Percentiles rank a stretch among this genome's conserved stretches.
phyloP scores from a whole-genome alignment of 1,140 invertebrate species.

The Holcopasites calliopsidis region DNA sequence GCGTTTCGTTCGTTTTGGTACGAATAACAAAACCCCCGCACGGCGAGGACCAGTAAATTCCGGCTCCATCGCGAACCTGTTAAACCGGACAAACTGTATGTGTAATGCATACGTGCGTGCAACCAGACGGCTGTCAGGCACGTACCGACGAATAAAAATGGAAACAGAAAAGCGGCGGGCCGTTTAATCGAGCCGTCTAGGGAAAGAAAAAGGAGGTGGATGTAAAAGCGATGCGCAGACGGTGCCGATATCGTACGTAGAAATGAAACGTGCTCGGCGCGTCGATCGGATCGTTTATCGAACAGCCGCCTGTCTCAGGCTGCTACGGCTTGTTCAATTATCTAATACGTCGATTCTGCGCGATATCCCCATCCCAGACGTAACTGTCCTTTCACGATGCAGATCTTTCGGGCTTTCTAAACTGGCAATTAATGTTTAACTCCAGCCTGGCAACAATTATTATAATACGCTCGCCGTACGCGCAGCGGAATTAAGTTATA shows the following conservation, averaged over 20 bases:
- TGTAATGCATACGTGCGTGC: too few relatives aligned
- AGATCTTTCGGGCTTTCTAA: too few relatives aligned
- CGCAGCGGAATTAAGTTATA: too few relatives aligned
- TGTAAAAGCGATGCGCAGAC: slow-evolving; percentile 2
- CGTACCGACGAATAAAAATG: slow-evolving; percentile 10
- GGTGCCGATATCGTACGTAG: slow-evolving; percentile 13
- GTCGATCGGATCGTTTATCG: slow-evolving; percentile 36
- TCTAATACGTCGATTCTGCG: not conserved
- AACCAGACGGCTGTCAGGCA: not conserved
- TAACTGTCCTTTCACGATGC: too few relatives aligned
- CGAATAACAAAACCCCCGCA: too few relatives aligned
- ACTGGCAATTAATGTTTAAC: too few relatives aligned
- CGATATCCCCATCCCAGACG: not conserved
- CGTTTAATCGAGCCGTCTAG: slow-evolving; percentile 10
- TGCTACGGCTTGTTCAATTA: slow-evolving; percentile 18
- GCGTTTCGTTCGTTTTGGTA: too few relatives aligned
- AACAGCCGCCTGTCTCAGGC: slow-evolving; percentile 4
- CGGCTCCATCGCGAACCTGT: too few relatives aligned
- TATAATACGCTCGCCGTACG: too few relatives aligned
- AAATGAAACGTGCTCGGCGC: slow-evolving; percentile 21
- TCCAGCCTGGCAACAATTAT: too few relatives aligned
- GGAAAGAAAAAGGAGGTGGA: not conserved
- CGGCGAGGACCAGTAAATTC: too few relatives aligned
- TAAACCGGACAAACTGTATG: too few relatives aligned
- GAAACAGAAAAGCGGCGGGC: slow-evolving; percentile 1